Percentiles rank a stretch among this genome's conserved stretches.
Conservation (phyloP, 2,888 invertebrate species). For the Ophioninae sp. region DNA sequence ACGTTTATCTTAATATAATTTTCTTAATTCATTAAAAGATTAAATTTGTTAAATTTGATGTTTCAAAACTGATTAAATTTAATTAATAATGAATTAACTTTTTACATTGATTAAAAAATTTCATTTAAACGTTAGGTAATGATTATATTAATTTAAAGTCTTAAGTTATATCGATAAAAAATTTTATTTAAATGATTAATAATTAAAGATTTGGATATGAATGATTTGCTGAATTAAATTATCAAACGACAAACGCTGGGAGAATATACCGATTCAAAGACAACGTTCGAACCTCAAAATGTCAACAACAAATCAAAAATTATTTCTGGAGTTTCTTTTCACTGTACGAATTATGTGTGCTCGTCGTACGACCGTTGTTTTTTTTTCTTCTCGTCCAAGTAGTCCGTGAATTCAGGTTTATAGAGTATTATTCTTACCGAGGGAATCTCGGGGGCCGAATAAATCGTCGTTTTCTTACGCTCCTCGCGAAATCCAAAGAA, state of each 20-base stretch:
- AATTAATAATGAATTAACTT: too few relatives aligned
- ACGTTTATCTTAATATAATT: too few relatives aligned
- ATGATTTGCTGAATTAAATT: too few relatives aligned
- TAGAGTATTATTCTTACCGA: constrained; percentile 15
- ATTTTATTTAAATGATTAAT: not conserved
- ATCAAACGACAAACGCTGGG: not conserved
- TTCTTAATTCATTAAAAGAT: too few relatives aligned
- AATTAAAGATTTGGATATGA: not conserved
- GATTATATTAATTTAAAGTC: too few relatives aligned
- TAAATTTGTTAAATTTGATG: too few relatives aligned
- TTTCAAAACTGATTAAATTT: too few relatives aligned
- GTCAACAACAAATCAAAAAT: too few relatives aligned
- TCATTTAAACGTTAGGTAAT: too few relatives aligned
- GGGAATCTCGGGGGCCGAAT: constrained; percentile 18
- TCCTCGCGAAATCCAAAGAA: not conserved
- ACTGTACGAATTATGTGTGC: not conserved
- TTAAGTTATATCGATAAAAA: not conserved
- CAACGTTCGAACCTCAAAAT: too few relatives aligned
- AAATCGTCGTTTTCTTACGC: constrained; percentile 6
- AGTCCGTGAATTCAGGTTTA: constrained; percentile 35
- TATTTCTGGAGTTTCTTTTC: not conserved
- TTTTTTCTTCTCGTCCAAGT: constrained; percentile 1
- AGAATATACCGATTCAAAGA: too few relatives aligned
- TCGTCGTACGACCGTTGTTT: not conserved
- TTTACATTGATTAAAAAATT: too few relatives aligned